phyloP scores from a whole-genome alignment of 2,113 vertebrate species.

The Chelonoidis abingdonii region DNA sequence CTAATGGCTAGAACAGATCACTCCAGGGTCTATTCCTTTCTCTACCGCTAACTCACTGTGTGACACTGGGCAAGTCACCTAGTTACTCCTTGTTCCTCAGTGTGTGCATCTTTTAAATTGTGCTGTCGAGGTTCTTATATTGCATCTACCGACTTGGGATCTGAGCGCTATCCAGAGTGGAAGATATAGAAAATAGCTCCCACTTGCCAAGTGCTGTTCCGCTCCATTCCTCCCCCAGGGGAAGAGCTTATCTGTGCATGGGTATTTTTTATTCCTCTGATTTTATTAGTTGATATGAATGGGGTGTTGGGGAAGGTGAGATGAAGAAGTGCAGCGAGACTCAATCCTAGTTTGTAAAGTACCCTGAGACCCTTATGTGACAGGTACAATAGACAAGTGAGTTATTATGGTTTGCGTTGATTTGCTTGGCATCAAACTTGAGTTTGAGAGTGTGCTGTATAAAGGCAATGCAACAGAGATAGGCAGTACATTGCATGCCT shows the following conservation, averaged over 20 bases:
- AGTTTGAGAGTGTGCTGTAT: neutral
- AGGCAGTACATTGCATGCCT: neutral
- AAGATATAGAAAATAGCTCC: neutral
- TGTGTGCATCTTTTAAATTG: neutral
- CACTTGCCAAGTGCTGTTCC: neutral
- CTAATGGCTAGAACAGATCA: neutral
- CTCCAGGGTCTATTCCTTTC: neutral
- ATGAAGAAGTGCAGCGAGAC: neutral
- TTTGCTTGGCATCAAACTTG: neutral
- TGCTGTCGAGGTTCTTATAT: neutral
- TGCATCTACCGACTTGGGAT: neutral
- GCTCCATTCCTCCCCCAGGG: neutral
- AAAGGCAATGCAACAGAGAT: neutral
- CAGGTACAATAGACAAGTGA: neutral
- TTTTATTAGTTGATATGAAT: neutral
- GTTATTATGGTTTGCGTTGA: neutral
- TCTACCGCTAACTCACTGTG: neutral
- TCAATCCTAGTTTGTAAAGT: neutral
- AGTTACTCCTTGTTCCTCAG: neutral
- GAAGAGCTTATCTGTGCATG: neutral
- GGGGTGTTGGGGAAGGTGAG: neutral
- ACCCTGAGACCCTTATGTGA: neutral
- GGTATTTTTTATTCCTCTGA: neutral
- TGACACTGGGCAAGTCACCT: neutral
- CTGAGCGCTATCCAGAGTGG: neutral